phyloP scores from a whole-genome alignment of 92 coral and sea anemone genomes.

The Zoanthus sociatus region DNA sequence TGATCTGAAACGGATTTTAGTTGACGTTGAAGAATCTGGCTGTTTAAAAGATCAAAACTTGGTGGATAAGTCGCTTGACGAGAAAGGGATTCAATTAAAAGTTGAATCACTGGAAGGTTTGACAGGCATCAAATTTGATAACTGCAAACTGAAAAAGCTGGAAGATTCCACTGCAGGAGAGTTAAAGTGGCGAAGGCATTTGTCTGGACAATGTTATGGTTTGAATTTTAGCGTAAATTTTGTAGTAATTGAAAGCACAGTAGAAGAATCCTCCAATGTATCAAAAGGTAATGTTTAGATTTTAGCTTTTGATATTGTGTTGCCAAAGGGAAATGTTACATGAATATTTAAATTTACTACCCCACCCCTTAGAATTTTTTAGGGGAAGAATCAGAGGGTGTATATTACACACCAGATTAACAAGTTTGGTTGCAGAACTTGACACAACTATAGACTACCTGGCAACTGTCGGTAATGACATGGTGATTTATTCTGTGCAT shows the following conservation, averaged over 20 bases:
- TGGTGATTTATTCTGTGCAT: too few species aligned
- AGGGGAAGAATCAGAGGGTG: neutral
- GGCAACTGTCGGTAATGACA: too few species aligned
- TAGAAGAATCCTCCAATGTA: slow-evolving; percentile 6
- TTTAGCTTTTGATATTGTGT: neutral
- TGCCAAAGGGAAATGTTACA: neutral
- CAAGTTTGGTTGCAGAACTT: too few species aligned
- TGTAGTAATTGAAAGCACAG: slow-evolving; percentile 69
- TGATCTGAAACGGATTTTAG: slow-evolving; percentile 50
- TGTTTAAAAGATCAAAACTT: neutral
- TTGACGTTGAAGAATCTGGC: slow-evolving; percentile 30
- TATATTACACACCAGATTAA: too few species aligned
- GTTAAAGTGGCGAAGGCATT: slow-evolving; percentile 67
- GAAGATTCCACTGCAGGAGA: slow-evolving; percentile 33
- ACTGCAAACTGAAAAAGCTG: slow-evolving; percentile 49
- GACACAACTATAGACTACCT: too few species aligned
- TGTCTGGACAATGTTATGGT: slow-evolving; percentile 78
- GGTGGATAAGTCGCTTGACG: slow-evolving; percentile 21
- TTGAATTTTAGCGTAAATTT: slow-evolving; percentile 78
- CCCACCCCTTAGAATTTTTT: neutral
- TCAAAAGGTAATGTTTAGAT: slow-evolving; percentile 18
- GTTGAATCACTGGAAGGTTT: slow-evolving; percentile 64
- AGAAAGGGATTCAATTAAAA: slow-evolving; percentile 47
- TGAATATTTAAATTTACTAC: neutral
- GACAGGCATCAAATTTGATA: slow-evolving; percentile 69